phyloP scores from a whole-genome alignment of 2,888 invertebrate genomes.

The Smittia aterrima region DNA sequence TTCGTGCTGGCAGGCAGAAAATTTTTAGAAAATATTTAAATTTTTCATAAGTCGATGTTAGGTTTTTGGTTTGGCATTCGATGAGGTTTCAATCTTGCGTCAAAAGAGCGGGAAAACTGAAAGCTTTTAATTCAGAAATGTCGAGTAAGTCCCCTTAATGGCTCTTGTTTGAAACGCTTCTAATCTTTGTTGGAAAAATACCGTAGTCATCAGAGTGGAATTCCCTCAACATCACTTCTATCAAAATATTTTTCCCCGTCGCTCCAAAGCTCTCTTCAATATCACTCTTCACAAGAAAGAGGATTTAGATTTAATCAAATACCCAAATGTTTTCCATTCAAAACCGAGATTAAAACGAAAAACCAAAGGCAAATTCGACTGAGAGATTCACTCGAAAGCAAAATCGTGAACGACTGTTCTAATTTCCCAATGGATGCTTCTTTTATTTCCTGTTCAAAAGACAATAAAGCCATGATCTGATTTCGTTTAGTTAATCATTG shows the following conservation, averaged over 20 bases:
- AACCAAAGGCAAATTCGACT: conserved; percentile 1
- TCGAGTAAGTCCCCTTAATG: not conserved
- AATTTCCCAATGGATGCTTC: conserved; percentile 33
- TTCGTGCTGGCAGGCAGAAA: no score
- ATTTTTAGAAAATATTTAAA: no score
- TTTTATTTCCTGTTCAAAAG: conserved; percentile 29
- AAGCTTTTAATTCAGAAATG: not conserved
- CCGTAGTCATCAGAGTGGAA: not conserved
- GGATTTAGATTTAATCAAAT: not conserved
- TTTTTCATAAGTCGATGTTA: not conserved
- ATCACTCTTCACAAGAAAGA: no score
- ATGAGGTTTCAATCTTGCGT: not conserved
- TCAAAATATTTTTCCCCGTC: not conserved
- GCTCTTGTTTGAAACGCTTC: not conserved
- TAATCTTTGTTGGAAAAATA: not conserved
- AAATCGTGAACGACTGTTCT: conserved; percentile 12
- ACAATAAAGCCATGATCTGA: conserved; percentile 37
- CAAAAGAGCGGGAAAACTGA: not conserved
- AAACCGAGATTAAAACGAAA: not conserved
- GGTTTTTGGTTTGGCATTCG: not conserved
- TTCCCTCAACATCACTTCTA: not conserved
- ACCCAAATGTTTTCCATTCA: not conserved
- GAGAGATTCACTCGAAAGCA: not conserved
- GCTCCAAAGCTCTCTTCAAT: not conserved
- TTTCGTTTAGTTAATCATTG: conserved; percentile 31